phyloP scores from a whole-genome alignment of 2,797 vertebrate species.

The Chlorospingus flavigularis region DNA sequence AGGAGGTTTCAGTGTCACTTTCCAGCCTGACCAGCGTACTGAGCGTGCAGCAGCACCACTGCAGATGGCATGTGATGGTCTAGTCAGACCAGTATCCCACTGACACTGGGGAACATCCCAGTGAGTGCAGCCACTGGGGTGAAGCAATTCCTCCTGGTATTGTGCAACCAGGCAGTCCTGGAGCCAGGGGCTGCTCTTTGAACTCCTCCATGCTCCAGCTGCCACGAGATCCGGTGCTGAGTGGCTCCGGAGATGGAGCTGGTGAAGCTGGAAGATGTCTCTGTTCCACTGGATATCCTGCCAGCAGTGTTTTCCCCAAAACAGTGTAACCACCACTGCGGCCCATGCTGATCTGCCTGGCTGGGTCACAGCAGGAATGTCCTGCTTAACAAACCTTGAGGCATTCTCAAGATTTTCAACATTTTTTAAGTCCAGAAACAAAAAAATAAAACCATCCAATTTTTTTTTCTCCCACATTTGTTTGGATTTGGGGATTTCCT shows the following conservation, averaged over 20 bases:
- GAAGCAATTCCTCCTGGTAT: neutral
- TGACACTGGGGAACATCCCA: neutral
- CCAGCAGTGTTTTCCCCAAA: neutral
- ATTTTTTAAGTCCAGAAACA: neutral
- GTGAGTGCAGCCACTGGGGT: accelerated
- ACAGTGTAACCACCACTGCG: accelerated
- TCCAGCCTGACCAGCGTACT: neutral
- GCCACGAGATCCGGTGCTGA: neutral
- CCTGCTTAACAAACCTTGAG: neutral
- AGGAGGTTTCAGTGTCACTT: neutral
- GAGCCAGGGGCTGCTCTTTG: neutral
- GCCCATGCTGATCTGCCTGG: neutral
- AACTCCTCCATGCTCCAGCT: neutral
- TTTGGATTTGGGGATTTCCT: constrained; percentile 43
- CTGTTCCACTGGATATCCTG: neutral
- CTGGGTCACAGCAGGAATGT: neutral
- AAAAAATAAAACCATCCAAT: neutral
- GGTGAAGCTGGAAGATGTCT: neutral
- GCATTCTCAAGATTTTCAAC: neutral
- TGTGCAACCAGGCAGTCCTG: neutral
- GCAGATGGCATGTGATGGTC: neutral
- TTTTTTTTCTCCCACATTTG: neutral
- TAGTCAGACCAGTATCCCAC: neutral
- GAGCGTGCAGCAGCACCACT: accelerated
- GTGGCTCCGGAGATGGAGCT: neutral